Conservation (phyloP, 2,888 invertebrate species). For the Celastrina argiolus region DNA sequence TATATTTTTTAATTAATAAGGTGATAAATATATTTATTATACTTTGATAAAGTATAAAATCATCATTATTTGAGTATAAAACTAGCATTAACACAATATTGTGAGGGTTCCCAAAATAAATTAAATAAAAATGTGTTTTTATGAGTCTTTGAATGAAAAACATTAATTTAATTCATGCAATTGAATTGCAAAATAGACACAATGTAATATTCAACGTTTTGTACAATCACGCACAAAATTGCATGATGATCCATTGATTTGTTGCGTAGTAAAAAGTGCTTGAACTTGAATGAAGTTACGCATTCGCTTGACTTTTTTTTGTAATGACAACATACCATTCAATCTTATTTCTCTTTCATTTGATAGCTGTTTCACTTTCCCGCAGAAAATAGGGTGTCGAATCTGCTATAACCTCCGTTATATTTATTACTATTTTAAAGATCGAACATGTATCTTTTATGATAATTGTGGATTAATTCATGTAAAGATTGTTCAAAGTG, state of each 20-base stretch:
- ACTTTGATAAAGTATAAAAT: background rate
- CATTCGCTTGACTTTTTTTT: constrained; percentile 40
- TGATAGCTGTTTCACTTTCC: constrained; percentile 73
- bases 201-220: background rate
- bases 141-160: background rate
- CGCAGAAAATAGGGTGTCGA: constrained; percentile 80
- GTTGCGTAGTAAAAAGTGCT: background rate
- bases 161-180: no score
- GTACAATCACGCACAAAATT: background rate
- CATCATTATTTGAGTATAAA: background rate
- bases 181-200: background rate
- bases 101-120: background rate
- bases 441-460: constrained; percentile 82
- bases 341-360: constrained; percentile 69
- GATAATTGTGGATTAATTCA: constrained; percentile 82
- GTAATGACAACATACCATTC: constrained; percentile 55
- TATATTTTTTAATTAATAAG: no score
- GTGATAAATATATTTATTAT: background rate
- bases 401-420: constrained; percentile 76
- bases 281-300: constrained; percentile 21
- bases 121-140: background rate
- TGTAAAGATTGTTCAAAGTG: constrained; percentile 75
- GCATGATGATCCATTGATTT: constrained; percentile 14
- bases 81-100: background rate
- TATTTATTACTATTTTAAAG: constrained; percentile 75